Base-by-base conservation (phyloP, 1,140 invertebrate genomes). In the Agrypnia vestita region DNA sequence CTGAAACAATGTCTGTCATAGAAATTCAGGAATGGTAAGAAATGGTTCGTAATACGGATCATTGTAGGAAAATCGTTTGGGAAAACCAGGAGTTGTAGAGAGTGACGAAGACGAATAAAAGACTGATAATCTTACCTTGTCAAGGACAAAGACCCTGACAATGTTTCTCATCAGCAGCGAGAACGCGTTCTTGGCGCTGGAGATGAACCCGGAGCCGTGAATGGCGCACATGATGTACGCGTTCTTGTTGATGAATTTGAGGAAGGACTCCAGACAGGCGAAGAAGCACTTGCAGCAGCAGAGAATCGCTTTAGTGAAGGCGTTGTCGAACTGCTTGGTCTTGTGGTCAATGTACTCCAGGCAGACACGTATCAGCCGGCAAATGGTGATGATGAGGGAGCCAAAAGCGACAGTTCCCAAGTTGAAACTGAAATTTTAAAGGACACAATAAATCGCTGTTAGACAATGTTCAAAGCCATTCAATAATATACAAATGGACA, bases 191-290 rank as follows among this genome's bases (percentile, higher is more conserved):
- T 93, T 93, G 0, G 98, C 97, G 80, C 97, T 97, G 0, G 87
- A 86, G 85, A 96, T 98, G 88, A 99, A 99, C 85, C 94, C 95
- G 86, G 96, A 96, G 0, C 98, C 98, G 88, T 98, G 96, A 53
- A 99, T 94, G 1, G 98, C 97, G 86, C 96, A 97, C 95, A 99
- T 97, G 35, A 99, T 98, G 87, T 98, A 99, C 0, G 98, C 98
- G 87, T 99, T 98, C 81, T 93, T 93, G 85, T 96, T 98, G 35
- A 96, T 91, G 84, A 95, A 95, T 81, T 92, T 92, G 7, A 99
- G 89, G 87, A 99, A 97, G 74, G 93, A 95, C 85, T 99, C 97
- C 81, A 99, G 87, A 84, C 96, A 95, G 94, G 94, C 97, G 85
- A 98, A 98, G 86, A 94, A 97, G 86, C 97, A 98, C 86, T 94